Percentiles rank a stretch among this genome's conserved stretches.
Evolutionary conservation across 2,888 invertebrate genomes (phyloP).

Genomic region (Blastobasis adustella): DNA sequence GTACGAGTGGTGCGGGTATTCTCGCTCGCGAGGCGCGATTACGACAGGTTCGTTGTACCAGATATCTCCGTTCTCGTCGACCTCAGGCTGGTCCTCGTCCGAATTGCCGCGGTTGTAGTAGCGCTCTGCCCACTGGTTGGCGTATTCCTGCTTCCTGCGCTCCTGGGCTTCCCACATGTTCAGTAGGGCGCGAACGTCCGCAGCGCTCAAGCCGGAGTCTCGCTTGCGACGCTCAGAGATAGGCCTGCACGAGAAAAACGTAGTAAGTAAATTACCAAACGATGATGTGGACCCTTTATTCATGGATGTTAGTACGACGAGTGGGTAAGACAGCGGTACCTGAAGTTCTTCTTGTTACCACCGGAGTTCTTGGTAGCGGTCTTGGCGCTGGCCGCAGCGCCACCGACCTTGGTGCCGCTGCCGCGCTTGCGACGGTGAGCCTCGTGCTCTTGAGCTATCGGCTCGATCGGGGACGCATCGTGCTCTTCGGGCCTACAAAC

Average conservation of each 20-base stretch:
- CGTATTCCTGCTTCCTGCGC: constrained; percentile 64
- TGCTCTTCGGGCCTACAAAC: constrained; percentile 47
- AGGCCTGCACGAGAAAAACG: constrained; percentile 31
- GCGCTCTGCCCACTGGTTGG: constrained; percentile 57
- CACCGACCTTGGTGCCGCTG: constrained; percentile 61
- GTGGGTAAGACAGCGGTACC: constrained; percentile 27
- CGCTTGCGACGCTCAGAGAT: constrained; percentile 73
- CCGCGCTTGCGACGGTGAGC: constrained; percentile 56
- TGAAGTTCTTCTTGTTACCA: constrained; percentile 65
- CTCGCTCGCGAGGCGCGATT: constrained; percentile 56
- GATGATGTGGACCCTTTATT: background rate
- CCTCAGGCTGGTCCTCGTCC: constrained; percentile 67
- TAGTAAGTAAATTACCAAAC: background rate
- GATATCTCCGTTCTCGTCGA: constrained; percentile 69
- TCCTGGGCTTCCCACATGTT: constrained; percentile 77
- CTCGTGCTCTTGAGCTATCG: constrained; percentile 45
- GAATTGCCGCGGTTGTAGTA: constrained; percentile 55
- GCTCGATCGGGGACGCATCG: constrained; percentile 47
- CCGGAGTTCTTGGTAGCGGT: constrained; percentile 62
- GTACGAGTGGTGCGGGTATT: constrained; percentile 59
- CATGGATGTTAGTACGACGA: background rate
- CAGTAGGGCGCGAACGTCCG: constrained; percentile 75
- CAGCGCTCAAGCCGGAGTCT: constrained; percentile 76
- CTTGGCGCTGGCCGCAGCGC: constrained; percentile 64
- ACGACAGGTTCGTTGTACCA: constrained; percentile 77